A percentile compares a stretch with the other conserved stretches of the same genome.
These are phyloP conservation scores for Rhabdomys dilectus DNA, from an alignment of 2,113 vertebrate genomes.

Conservation along the genomic window DNA sequence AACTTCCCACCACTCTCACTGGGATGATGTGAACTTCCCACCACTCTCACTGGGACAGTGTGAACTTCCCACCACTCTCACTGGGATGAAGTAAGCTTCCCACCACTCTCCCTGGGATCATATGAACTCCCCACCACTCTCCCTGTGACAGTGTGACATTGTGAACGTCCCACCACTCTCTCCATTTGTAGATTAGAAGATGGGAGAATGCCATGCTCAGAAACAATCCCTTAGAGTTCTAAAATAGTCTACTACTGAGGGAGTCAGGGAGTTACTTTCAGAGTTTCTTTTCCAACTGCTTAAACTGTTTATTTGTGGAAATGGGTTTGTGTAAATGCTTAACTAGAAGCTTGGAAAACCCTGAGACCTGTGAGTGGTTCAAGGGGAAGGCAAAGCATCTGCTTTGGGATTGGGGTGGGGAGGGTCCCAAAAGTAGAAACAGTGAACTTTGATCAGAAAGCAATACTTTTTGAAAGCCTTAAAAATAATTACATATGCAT, in stretches of 20 bases:
- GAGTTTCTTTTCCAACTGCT: background rate
- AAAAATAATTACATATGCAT: background rate
- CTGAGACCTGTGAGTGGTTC: background rate
- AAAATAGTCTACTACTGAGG: background rate
- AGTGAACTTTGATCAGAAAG: background rate
- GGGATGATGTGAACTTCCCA: too few species aligned
- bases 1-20: too few species aligned
- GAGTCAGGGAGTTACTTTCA: background rate
- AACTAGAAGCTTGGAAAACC: background rate
- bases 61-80: too few species aligned
- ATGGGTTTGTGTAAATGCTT: background rate
- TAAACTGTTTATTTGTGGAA: background rate
- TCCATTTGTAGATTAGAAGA: background rate
- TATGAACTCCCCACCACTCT: background rate
- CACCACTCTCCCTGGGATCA: too few species aligned
- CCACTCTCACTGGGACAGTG: background rate
- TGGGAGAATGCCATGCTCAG: background rate
- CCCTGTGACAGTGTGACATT: accelerated
- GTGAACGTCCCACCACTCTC: background rate
- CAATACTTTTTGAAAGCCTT: background rate
- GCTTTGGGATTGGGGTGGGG: background rate
- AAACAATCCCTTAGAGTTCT: background rate
- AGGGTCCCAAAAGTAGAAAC: background rate
- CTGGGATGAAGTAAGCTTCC: too few species aligned
- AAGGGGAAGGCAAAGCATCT: background rate